These are phyloP conservation scores for Disparrhopalites patrizii DNA, from an alignment of 2,888 invertebrate genomes.

Conservation along the genomic window DNA sequence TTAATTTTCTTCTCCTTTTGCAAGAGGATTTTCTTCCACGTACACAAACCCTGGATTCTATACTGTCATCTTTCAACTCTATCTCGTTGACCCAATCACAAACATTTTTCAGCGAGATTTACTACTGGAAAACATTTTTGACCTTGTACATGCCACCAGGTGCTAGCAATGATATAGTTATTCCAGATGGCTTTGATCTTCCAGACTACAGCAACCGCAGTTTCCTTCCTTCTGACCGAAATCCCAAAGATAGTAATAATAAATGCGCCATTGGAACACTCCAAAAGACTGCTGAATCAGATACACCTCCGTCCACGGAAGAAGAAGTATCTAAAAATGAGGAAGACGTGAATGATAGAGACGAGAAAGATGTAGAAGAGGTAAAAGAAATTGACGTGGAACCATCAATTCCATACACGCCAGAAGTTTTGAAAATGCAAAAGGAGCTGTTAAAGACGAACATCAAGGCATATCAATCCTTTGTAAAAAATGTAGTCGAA, in stretches of 20 bases:
- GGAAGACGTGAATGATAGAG: too few species aligned
- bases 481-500: constrained; percentile 33
- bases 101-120: constrained; percentile 42
- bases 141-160: constrained; percentile 33
- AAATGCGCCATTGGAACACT: too few species aligned
- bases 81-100: constrained; percentile 34
- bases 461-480: constrained; percentile 24
- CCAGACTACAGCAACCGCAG: constrained; percentile 21
- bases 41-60: constrained; percentile 42
- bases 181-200: constrained; percentile 44
- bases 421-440: constrained; percentile 1
- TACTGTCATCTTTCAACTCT: constrained; percentile 33
- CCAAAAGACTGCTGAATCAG: too few species aligned
- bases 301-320: too few species aligned
- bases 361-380: not conserved
- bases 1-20: constrained; percentile 39
- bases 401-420: not conserved
- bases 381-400: not conserved
- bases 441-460: constrained; percentile 25
- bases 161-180: constrained; percentile 10
- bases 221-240: not conserved
- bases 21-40: constrained; percentile 44
- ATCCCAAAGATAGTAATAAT: too few species aligned
- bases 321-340: too few species aligned
- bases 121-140: constrained; percentile 41